Conservation (phyloP, 2,113 vertebrate species). For the Chlamydotis undulata region DNA sequence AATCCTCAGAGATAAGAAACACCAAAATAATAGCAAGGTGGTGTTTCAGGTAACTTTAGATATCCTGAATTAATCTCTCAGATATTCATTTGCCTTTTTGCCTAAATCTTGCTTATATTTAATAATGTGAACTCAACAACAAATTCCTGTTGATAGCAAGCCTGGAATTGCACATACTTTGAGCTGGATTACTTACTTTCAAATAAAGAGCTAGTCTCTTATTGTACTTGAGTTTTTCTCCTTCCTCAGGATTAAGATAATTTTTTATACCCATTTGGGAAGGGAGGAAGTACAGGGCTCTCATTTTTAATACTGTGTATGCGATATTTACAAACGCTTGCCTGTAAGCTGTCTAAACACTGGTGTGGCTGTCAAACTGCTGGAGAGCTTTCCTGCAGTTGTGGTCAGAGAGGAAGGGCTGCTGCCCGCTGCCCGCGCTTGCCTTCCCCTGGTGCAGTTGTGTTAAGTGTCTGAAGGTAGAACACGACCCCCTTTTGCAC, state of each 20-base stretch:
- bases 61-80: background rate
- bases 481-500: background rate
- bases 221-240: background rate
- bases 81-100: background rate
- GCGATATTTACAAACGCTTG: fast-evolving
- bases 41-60: background rate
- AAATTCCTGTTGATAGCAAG: background rate
- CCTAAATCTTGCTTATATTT: background rate
- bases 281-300: background rate
- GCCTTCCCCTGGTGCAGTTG: background rate
- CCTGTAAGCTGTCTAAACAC: background rate
- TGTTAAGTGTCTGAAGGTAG: background rate
- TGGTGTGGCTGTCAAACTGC: fast-evolving
- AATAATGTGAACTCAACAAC: background rate
- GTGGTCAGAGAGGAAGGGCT: background rate
- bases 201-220: background rate
- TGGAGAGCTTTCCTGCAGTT: background rate
- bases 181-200: background rate
- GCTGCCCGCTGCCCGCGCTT: background rate
- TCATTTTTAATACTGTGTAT: background rate
- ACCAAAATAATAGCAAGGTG: background rate
- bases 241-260: background rate
- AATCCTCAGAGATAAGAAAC: background rate
- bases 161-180: background rate
- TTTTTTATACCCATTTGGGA: background rate